Evolutionary conservation across 2,888 invertebrate species (phyloP), one percentile per base, ranked within the genome.

Genomic region (Merodon equestris): DNA sequence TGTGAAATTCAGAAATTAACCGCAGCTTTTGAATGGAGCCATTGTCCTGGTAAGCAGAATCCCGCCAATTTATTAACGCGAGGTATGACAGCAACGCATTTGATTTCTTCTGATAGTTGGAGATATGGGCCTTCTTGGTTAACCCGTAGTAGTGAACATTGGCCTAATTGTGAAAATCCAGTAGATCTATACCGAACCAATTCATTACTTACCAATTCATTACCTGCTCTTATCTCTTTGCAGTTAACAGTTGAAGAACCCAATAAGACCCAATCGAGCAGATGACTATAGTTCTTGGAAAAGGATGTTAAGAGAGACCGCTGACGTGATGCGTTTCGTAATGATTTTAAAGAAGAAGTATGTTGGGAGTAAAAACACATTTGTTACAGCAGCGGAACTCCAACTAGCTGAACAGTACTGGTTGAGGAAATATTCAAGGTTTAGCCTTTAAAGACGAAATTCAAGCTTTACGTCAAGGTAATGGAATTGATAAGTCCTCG

Each of bases 281-380:
- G 48, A 50, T n/a, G 13, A 60, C 13, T 60, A 18, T 38, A 50
- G 60, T 13, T 18, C 10, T 13, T 60, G 40, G 40, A 40, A 12
- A 13, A 15, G 9, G 36, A 18, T 45, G 13, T 45, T 45, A 47
- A 1, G 14, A 12, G 12, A 10, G 17, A 17, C 17, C 10, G 47
- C 7, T 12, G 15, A 17, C 17, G 9, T 47, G 17, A 47, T 17
- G 7, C 1, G 12, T 15, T 47, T 47, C 17, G 14, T 15, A 10
- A 14, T 17, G 18, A 1, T 17, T 7, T 9, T 15, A 10, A 12
- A n/a, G 10, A n/a, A 19, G 17, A 48, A n/a, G 10, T 18, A 12
- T 3, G 9, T 18, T 19, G 44, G 9, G 5, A 9, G 13, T 44
- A 44, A 44, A 18, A n/a, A 19, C 10, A n/a, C 3, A 10, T 17